Percentiles rank a stretch among this genome's conserved stretches.
Evolutionary conservation across 1,140 invertebrate species (phyloP).

Genomic region (Drosophila prosaltans): DNA sequence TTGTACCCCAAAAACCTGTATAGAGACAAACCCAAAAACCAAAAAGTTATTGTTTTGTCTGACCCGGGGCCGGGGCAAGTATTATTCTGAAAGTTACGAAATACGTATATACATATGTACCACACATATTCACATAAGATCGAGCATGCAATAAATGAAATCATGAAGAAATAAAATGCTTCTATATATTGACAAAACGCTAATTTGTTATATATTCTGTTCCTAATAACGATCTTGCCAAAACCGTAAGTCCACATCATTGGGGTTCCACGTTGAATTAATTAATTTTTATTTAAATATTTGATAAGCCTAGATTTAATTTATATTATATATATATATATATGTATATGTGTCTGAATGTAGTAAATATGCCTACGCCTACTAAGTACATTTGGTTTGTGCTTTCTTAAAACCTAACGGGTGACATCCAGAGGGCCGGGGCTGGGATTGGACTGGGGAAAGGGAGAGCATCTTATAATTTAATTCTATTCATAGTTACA

Average conservation of each 20-base stretch:
- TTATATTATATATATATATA: slow-evolving; percentile 15
- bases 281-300: slow-evolving; percentile 23
- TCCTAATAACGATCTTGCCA: neutral
- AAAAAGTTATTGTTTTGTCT: slow-evolving; percentile 16
- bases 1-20: slow-evolving; percentile 13
- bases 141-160: slow-evolving; percentile 24
- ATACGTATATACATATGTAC: slow-evolving; percentile 21
- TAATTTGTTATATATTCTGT: slow-evolving; percentile 9
- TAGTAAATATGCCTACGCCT: slow-evolving; percentile 16
- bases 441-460: too few relatives aligned
- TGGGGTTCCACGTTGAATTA: slow-evolving; percentile 8
- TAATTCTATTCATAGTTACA: slow-evolving; percentile 40
- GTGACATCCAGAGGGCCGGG: slow-evolving; percentile 11
- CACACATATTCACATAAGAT: slow-evolving; percentile 14
- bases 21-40: slow-evolving; percentile 10
- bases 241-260: neutral
- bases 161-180: slow-evolving; percentile 27
- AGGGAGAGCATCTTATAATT: neutral
- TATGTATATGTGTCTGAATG: slow-evolving; percentile 20
- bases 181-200: slow-evolving; percentile 23
- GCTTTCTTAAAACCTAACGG: slow-evolving; percentile 51
- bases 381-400: slow-evolving; percentile 63
- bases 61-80: slow-evolving; percentile 16
- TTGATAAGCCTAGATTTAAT: slow-evolving; percentile 23
- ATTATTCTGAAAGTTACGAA: slow-evolving; percentile 17